Evolutionary conservation across 2,888 invertebrate species (phyloP), one percentile per base, ranked within the genome.

Genomic region (Ephialtes manifestator): DNA sequence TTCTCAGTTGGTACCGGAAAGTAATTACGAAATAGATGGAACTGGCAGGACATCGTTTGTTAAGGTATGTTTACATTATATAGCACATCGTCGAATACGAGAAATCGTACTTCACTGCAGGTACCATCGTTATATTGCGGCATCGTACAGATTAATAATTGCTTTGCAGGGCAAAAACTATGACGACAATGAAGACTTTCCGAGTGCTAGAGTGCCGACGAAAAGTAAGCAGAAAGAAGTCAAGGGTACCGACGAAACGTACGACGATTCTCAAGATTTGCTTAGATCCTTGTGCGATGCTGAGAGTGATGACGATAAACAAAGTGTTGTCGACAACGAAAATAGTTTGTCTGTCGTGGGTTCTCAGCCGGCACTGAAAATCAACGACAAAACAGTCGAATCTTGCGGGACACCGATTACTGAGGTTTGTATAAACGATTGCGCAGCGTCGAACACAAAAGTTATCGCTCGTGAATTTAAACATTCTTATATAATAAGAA

Each of bases 261-360:
- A 51, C 51, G 51, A 51, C 51, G 5, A 51, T 51, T 51, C 51
- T 51, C n/a, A n/a, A 51, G 51, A 51, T 51, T 51, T 51, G 51
- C 51, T 51, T 51, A 51, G 51, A 51, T 51, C 51, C 51, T 51
- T 51, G 51, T 51, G 51, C 51, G 51, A 51, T 51, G 13, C 51
- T 51, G 51, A 51, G 51, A 51, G 51, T 51, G 51, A 51, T n/a
- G n/a, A n/a, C n/a, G n/a, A n/a, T n/a, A n/a, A n/a, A n/a, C n/a
- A n/a, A n/a, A n/a, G n/a, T n/a, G n/a, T n/a, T n/a, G n/a, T n/a
- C n/a, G n/a, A n/a, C n/a, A n/a, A n/a, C n/a, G n/a, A n/a, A n/a
- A n/a, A n/a, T n/a, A n/a, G n/a, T n/a, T n/a, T n/a, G n/a, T n/a
- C n/a, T n/a, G n/a, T n/a, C n/a, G n/a, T n/a, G n/a, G n/a, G n/a